Base-by-base conservation (phyloP, 2,888 invertebrate species). In the Tryphoninae sp. region DNA sequence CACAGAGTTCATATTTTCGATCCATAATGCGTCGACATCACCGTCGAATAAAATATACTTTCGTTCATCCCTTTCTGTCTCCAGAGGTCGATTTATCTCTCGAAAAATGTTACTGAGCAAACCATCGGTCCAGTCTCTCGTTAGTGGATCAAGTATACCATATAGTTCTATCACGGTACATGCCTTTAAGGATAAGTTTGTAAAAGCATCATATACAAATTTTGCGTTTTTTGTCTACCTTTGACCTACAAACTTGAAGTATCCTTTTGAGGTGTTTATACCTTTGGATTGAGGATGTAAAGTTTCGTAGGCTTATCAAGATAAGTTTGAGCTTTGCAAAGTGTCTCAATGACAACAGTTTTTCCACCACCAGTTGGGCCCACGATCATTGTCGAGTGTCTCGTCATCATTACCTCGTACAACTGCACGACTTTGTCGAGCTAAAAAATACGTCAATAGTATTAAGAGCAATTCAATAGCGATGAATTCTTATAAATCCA, bases 1-100 rank as follows among this genome's bases (percentile, higher is more conserved):
- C 1, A 98, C 98, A 0, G 98, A 97, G 93, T 98, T 98, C 97
- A 98, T 98, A 92, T 98, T 98, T 92, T 98, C 98, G 84, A 98
- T 97, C 98, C 98, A 98, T 55, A 98, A 93, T 0, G 98, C 97
- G 93, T 98, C 98, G 2, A 98, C 97, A 90, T 98, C 98, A 2
- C 98, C 98, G 90, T 98, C 98, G 92, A 98, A 98, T 64, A 98
- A 93, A 64, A 98, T 97, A 90, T 97, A 98, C 80, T 95, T 95
- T 73, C 95, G 94, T 90, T 97, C 97, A 83, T 95, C 93, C 87
- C 94, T 95, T 1, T 92, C 92, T 1, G 84, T 76, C 23, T 93
- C 92, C 2, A 94, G 92, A 0, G 95, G 96, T 92, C 94, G 96
- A 92, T 98, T 98, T 92, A 98, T 96, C 90, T 97, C 97, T 64